These are phyloP conservation scores for Threskiornis aethiopicus DNA, from an alignment of 2,797 vertebrate species.

Conservation along the genomic window DNA sequence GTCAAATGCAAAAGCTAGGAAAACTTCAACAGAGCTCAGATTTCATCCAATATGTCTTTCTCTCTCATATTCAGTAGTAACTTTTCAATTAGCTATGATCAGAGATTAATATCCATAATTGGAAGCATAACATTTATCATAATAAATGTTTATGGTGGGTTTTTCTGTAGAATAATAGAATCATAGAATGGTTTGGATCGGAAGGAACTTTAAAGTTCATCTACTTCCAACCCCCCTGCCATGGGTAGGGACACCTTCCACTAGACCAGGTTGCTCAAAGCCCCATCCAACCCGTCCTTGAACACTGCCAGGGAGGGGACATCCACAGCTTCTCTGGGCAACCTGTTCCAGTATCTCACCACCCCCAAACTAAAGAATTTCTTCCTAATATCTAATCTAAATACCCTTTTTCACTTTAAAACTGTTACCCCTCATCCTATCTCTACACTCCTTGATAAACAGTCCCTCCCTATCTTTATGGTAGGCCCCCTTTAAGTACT, in stretches of 20 bases:
- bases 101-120: not conserved
- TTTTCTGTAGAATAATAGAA: not conserved
- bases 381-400: not conserved
- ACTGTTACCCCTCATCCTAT: accelerated
- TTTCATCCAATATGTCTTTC: not conserved
- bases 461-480: accelerated
- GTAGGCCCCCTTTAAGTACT: not conserved
- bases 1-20: not conserved
- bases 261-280: not conserved
- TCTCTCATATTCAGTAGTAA: not conserved
- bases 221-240: not conserved
- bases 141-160: not conserved
- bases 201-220: not conserved
- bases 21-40: not conserved
- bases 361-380: not conserved
- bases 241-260: not conserved
- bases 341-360: not conserved
- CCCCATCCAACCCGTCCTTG: not conserved
- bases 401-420: not conserved
- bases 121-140: not conserved
- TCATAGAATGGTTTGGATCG: not conserved
- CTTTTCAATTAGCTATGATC: not conserved
- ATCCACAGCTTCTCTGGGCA: not conserved
- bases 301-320: not conserved
- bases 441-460: not conserved